Conservation (phyloP, 2,113 vertebrate species). For the Dromaius novaehollandiae region DNA sequence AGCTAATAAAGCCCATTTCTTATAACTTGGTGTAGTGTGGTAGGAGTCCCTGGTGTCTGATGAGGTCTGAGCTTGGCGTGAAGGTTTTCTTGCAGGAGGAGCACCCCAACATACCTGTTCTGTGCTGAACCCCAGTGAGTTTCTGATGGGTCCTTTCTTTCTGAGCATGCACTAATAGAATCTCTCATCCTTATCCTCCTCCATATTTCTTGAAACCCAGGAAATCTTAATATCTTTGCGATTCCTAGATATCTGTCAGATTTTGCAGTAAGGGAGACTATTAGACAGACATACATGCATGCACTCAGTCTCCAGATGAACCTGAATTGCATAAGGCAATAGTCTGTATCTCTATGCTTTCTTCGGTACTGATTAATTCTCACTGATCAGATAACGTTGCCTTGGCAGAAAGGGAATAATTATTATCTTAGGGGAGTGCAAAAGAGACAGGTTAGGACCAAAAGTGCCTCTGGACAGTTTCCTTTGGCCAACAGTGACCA, state of each 20-base stretch:
- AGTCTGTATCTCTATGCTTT: no score
- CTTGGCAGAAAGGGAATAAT: background rate
- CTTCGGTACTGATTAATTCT: background rate
- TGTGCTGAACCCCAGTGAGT: background rate
- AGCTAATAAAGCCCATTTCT: background rate
- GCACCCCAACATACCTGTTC: background rate
- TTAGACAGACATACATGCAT: background rate
- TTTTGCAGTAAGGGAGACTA: background rate
- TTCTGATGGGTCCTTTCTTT: background rate
- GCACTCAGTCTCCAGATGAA: background rate
- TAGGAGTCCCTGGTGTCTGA: background rate
- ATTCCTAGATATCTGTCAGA: background rate
- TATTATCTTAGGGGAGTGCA: background rate
- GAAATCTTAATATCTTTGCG: background rate
- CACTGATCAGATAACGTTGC: background rate
- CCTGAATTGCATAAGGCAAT: background rate
- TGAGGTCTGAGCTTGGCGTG: background rate
- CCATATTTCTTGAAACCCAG: background rate
- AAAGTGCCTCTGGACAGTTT: background rate
- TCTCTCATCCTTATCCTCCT: background rate
- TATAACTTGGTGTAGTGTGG: fast-evolving
- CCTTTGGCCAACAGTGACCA: fast-evolving
- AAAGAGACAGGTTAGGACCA: background rate
- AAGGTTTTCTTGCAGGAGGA: background rate
- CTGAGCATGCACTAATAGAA: background rate